Percentiles rank a stretch among this genome's conserved stretches.
Conservation (phyloP, 2,888 invertebrate genomes). For the Galeruca laticollis region DNA sequence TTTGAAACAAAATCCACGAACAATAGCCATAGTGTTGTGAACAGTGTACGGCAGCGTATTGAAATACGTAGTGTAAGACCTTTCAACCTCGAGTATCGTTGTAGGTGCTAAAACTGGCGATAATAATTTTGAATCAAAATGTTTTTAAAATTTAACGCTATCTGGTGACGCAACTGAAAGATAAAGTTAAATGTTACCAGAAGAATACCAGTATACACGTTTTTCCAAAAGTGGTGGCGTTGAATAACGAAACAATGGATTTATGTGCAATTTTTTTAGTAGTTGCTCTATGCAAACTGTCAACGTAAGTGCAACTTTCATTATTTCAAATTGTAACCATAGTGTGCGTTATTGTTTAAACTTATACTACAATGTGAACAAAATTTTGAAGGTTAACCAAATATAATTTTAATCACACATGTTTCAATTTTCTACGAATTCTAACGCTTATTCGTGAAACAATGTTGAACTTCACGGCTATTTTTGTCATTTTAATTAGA, state of each 20-base stretch:
- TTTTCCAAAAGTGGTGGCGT: constrained; percentile 53
- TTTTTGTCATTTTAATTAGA: constrained; percentile 1
- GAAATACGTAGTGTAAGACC: constrained; percentile 21
- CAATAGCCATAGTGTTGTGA: constrained; percentile 15
- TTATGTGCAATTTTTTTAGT: constrained; percentile 48
- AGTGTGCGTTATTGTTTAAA: not conserved
- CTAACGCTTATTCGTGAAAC: not conserved
- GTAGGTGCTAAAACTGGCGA: constrained; percentile 28
- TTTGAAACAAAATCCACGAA: constrained; percentile 26
- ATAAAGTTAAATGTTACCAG: constrained; percentile 58
- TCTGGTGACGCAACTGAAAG: constrained; percentile 55
- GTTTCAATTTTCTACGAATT: constrained; percentile 1
- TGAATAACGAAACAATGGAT: constrained; percentile 55
- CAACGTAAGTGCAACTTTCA: constrained; percentile 47
- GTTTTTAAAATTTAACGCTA: constrained; percentile 59
- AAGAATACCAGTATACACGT: constrained; percentile 55
- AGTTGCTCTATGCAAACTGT: constrained; percentile 45
- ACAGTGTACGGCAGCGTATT: not conserved
- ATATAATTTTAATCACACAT: not conserved
- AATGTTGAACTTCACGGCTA: not conserved
- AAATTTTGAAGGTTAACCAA: not conserved
- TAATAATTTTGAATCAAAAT: constrained; percentile 34
- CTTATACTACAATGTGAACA: not conserved
- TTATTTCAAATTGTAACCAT: not conserved
- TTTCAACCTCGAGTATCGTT: constrained; percentile 22